Conservation (phyloP, 1,140 invertebrate genomes). For the Apis laboriosa region DNA sequence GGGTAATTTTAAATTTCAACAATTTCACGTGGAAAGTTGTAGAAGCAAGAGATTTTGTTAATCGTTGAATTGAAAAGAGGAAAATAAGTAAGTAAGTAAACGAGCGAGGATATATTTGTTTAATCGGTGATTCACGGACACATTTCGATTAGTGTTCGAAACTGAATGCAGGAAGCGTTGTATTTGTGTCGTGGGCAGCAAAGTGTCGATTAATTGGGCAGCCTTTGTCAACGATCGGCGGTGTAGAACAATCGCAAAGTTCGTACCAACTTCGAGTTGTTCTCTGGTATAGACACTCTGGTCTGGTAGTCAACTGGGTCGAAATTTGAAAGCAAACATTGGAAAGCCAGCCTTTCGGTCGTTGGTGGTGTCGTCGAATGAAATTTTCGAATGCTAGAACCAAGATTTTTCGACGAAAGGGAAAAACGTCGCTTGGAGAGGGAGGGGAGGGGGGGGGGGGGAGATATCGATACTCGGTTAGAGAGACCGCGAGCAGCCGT, state of each 20-base stretch:
- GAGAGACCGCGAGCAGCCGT: constrained; percentile 40
- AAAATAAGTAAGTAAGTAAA: too few relatives aligned
- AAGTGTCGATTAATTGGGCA: constrained; percentile 32
- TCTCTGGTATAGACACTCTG: background rate
- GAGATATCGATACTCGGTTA: constrained; percentile 39
- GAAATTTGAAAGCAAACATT: background rate
- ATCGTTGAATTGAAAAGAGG: too few relatives aligned
- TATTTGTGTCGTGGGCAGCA: background rate
- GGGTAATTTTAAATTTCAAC: too few relatives aligned
- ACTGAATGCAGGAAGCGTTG: background rate
- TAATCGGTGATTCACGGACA: background rate
- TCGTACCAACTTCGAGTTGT: background rate
- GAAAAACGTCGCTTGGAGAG: background rate
- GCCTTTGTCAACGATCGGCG: constrained; percentile 23
- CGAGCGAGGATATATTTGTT: background rate
- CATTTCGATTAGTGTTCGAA: background rate
- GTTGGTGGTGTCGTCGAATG: background rate
- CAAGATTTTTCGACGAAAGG: background rate
- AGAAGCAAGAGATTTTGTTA: too few relatives aligned
- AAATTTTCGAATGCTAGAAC: background rate
- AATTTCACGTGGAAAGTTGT: too few relatives aligned
- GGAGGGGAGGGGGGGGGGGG: too few relatives aligned
- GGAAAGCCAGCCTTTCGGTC: background rate
- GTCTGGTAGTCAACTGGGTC: background rate
- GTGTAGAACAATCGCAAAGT: background rate